A percentile compares a stretch with the other conserved stretches of the same genome.
phyloP scores from a whole-genome alignment of 2,797 vertebrate genomes.

The Sebastes matsubarae region DNA sequence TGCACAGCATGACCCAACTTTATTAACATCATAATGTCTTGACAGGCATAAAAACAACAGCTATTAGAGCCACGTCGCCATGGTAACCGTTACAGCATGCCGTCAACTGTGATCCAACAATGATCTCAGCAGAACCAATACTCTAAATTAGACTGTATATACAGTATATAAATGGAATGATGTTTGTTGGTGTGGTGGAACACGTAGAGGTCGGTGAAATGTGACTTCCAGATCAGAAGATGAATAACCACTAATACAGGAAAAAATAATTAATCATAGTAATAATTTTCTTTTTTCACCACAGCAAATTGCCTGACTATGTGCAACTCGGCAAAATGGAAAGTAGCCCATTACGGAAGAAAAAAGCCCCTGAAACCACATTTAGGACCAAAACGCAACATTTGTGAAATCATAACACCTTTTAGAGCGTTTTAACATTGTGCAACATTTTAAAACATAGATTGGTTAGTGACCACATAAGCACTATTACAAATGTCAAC shows the following conservation, averaged over 20 bases:
- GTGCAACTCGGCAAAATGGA: background rate
- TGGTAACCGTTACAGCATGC: constrained; percentile 20
- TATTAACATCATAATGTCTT: constrained; percentile 72
- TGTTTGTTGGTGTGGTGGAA: too few relatives aligned
- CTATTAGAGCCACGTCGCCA: constrained; percentile 15
- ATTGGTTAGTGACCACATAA: background rate
- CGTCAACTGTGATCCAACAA: background rate
- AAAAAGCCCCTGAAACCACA: background rate
- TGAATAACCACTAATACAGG: background rate
- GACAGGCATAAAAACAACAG: constrained; percentile 55
- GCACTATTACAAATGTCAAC: background rate
- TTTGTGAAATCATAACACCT: background rate
- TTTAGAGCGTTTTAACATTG: background rate
- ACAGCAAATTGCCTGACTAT: background rate
- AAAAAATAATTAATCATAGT: background rate
- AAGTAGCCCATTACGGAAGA: background rate
- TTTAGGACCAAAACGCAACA: background rate
- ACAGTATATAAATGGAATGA: too few relatives aligned
- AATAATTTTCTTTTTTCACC: background rate
- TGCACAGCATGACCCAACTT: constrained; percentile 64
- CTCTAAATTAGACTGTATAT: background rate
- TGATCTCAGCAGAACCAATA: background rate
- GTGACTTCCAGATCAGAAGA: background rate
- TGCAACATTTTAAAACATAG: background rate
- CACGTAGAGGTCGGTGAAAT: background rate